phyloP scores from a whole-genome alignment of 2,113 vertebrate species.

The Nothobranchius furzeri region DNA sequence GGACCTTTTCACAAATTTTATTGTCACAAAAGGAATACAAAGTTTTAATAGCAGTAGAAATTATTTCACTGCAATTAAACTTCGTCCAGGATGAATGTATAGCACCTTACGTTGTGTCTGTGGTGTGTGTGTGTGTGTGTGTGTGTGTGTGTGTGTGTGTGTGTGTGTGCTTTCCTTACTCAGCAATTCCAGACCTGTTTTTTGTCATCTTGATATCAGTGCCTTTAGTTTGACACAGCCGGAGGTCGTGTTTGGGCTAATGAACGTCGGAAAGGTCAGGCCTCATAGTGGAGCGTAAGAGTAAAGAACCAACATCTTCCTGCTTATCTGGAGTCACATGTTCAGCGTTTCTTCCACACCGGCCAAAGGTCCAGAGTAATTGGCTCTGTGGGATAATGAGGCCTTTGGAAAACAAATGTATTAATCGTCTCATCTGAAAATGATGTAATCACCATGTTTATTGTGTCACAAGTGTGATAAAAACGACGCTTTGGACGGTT shows the following conservation, averaged over 20 bases:
- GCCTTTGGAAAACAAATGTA: constrained; percentile 1
- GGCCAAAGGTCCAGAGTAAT: constrained; percentile 20
- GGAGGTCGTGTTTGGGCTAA: constrained; percentile 44
- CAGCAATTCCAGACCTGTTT: constrained; percentile 26
- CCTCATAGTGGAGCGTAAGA: constrained; percentile 29
- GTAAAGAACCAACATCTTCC: constrained; percentile 40
- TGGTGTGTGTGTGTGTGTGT: neutral
- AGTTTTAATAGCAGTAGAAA: neutral
- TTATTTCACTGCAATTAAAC: neutral
- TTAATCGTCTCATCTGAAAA: neutral
- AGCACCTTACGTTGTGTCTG: neutral
- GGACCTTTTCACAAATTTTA: too few relatives aligned
- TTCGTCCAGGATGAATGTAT: neutral
- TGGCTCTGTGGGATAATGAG: constrained; percentile 26
- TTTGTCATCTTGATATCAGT: constrained; percentile 43
- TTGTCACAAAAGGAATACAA: too few relatives aligned
- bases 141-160: neutral
- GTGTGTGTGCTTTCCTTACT: neutral
- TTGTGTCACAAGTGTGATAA: neutral
- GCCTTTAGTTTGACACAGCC: constrained; percentile 30
- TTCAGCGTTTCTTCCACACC: constrained; percentile 25
- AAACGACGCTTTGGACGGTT: too few relatives aligned
- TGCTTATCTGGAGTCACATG: constrained; percentile 43
- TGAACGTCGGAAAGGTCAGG: constrained; percentile 53
- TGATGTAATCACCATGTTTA: neutral